Conservation (phyloP, 35 echinoderm and acorn worm species). For the Stichopus chloronotus region DNA sequence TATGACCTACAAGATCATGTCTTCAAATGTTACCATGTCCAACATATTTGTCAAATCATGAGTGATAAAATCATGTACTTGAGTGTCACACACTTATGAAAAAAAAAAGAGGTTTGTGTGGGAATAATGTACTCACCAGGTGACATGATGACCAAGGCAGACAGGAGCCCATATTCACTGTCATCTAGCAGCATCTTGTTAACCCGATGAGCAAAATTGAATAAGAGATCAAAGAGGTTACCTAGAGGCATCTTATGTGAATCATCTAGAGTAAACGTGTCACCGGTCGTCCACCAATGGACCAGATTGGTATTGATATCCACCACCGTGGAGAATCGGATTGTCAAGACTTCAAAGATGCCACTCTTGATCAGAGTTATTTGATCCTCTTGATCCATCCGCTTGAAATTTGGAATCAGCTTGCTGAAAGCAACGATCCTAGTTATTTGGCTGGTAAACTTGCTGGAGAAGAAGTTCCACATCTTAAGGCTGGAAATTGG, state of each 20-base stretch:
- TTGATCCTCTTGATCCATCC: conserved; percentile 90
- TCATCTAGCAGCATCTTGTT: conserved; percentile 93
- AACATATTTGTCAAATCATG: no score
- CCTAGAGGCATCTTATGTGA: conserved; percentile 94
- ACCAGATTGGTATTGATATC: conserved; percentile 82
- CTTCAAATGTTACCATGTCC: no score
- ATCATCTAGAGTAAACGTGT: conserved; percentile 84
- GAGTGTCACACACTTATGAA: no score
- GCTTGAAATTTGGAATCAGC: conserved; percentile 94
- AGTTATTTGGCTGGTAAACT: conserved; percentile 99
- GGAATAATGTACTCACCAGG: conserved; percentile 66
- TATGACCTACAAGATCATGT: no score
- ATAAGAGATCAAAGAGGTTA: conserved; percentile 94
- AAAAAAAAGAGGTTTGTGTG: no score
- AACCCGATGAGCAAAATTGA: conserved; percentile 87
- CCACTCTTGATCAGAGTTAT: conserved; percentile 97
- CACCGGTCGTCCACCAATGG: conserved; percentile 97
- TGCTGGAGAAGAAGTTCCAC: conserved; percentile 97
- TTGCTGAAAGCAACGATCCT: conserved; percentile 96
- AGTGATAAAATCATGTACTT: no score
- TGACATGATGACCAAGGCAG: conserved; percentile 97
- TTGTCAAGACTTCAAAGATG: conserved; percentile 90
- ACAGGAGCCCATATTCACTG: conserved; percentile 88
- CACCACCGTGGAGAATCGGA: conserved; percentile 91
- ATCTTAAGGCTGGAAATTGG: conserved; percentile 81